Percentiles rank a stretch among this genome's conserved stretches.
These are phyloP conservation scores for Linurgus olivaceus DNA, from an alignment of 2,797 vertebrate genomes.

Conservation along the genomic window DNA sequence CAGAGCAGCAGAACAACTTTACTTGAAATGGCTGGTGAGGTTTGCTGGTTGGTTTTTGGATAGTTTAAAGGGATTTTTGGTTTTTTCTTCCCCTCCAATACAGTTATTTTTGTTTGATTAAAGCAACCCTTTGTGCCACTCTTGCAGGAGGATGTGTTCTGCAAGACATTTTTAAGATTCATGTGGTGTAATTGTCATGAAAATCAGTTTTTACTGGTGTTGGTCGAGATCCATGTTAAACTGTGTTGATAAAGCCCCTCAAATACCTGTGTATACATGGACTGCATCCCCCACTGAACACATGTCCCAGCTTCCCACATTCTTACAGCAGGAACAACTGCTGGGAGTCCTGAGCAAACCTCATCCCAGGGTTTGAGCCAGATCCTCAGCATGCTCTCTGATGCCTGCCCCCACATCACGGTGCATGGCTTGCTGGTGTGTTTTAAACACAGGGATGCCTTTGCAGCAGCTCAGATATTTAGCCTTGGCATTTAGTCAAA, in stretches of 20 bases:
- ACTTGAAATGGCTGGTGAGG: not conserved
- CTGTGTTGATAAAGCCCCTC: not conserved
- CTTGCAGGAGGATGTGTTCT: not conserved
- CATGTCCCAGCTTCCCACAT: not conserved
- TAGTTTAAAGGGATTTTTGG: accelerated
- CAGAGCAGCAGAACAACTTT: not conserved
- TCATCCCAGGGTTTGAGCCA: not conserved
- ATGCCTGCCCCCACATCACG: not conserved
- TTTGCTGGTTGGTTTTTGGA: not conserved
- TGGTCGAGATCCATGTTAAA: not conserved
- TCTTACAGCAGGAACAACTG: not conserved
- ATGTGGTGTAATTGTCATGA: not conserved
- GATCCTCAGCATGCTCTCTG: not conserved
- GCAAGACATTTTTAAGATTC: not conserved
- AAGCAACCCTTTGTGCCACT: not conserved
- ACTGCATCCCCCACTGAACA: not conserved
- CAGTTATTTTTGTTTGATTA: not conserved
- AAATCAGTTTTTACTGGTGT: not conserved
- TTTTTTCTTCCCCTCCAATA: not conserved
- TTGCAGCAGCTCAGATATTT: not conserved
- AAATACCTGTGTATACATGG: accelerated
- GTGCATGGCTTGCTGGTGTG: not conserved
- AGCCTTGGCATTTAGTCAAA: not conserved
- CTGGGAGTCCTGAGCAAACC: not conserved
- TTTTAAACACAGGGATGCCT: not conserved